Evolutionary conservation across 2,888 invertebrate genomes (phyloP).

Genomic region (Mimumesa dahlbomi): DNA sequence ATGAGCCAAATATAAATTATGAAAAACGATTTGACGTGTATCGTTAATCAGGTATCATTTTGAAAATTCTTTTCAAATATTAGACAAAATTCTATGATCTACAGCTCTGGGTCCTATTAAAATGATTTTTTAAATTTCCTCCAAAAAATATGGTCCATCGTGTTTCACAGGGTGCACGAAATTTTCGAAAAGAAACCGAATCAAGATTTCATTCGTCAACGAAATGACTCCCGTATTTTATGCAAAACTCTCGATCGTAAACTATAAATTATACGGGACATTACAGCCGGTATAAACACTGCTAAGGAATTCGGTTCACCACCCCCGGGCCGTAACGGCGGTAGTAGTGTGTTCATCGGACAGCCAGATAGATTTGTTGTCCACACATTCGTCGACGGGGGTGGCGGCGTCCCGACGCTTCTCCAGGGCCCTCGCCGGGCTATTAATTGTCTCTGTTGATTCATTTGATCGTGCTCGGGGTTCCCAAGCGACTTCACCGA

Average conservation of each 20-base stretch:
- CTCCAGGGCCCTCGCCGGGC: conserved; percentile 73
- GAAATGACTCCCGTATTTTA: background rate
- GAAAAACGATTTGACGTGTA: no score
- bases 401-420: conserved; percentile 67
- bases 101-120: no score
- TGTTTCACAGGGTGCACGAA: no score
- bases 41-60: no score
- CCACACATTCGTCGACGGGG: conserved; percentile 44
- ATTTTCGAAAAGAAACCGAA: no score
- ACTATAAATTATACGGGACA: background rate
- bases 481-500: conserved; percentile 65
- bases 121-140: no score
- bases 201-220: background rate
- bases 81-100: no score
- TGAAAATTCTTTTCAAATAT: no score
- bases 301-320: background rate
- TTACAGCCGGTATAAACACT: background rate
- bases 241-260: background rate
- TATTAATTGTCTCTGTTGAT: conserved; percentile 80
- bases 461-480: conserved; percentile 78
- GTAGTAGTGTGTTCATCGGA: conserved; percentile 11
- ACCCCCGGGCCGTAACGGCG: background rate
- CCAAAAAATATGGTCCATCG: no score
- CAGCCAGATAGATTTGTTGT: conserved; percentile 76
- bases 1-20: no score